Base-by-base conservation (phyloP, 2,888 invertebrate species). In the Rapana venosa region DNA sequence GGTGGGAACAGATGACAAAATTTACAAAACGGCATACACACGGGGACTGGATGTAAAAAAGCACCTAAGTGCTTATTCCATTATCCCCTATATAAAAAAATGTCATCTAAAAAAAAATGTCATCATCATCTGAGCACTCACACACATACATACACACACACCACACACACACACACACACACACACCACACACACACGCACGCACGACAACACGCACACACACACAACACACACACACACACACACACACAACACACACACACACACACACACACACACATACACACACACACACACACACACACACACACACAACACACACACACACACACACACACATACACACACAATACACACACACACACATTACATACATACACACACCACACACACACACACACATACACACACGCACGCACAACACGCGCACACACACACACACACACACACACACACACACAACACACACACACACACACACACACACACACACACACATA, bases 361-460 rank as follows among this genome's bases (percentile, higher is more conserved):
- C 70, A 70, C 70, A 70, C 70, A 70, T n/a, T 26, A 70, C 70
- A 70, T 26, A 70, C 70, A 70, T 26, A 20, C 70, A 70, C 70
- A 20, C 70, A 70, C 70, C 26, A 70, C 15, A 70, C 70, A 70
- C 70, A 70, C 70, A 70, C 70, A 70, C 70, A 70, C 70, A 70
- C 70, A 70, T 26, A 5, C 70, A 70, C 70, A 70, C 70, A 70
- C 70, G 26, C 70, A 70, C 70, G 26, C 70, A 5, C 70, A 5
- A 20, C 20, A 77, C 77, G 32, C 74, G n/a, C 74, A 74, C n/a
- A 74, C 74, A n/a, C n/a, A n/a, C 74, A n/a, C 74, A n/a, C 30
- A 74, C 74, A 74, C 74, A 74, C 74, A 74, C 74, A 74, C 74
- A 74, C 74, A 74, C 74, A 74, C 74, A 74, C 74, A 74, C 74